These are phyloP conservation scores for Cochlearius cochlearius DNA, from an alignment of 2,113 vertebrate genomes.

Conservation along the genomic window DNA sequence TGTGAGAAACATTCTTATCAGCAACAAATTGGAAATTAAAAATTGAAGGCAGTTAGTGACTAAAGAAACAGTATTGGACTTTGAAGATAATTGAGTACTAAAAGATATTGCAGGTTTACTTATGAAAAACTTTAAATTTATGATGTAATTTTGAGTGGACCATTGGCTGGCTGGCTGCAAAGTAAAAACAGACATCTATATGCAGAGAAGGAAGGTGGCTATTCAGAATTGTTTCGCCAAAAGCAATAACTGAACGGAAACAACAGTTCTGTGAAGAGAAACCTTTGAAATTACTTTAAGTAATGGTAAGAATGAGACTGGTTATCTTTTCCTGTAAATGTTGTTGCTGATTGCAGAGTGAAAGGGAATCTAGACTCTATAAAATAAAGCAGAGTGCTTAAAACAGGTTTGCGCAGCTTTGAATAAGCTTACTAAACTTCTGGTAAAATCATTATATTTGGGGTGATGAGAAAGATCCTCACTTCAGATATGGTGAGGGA, in stretches of 20 bases:
- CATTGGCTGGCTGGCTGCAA: neutral
- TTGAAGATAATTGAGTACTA: neutral
- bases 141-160: neutral
- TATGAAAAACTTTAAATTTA: neutral
- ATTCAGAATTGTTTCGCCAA: neutral
- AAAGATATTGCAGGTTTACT: neutral
- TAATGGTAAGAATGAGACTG: neutral
- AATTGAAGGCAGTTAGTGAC: neutral
- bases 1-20: neutral
- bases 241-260: conserved; percentile 8
- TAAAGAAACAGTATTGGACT: neutral
- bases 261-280: neutral
- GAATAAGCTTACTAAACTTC: neutral
- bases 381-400: neutral
- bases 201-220: conserved; percentile 1
- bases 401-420: neutral
- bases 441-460: neutral
- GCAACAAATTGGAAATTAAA: neutral
- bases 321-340: neutral
- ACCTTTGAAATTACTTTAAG: conserved; percentile 10
- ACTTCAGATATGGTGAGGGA: neutral
- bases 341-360: neutral
- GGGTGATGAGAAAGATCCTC: neutral
- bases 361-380: neutral
- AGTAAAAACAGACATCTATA: neutral